These are phyloP conservation scores for Drosophila antonietae DNA, from an alignment of 2,888 invertebrate genomes.

Conservation along the genomic window DNA sequence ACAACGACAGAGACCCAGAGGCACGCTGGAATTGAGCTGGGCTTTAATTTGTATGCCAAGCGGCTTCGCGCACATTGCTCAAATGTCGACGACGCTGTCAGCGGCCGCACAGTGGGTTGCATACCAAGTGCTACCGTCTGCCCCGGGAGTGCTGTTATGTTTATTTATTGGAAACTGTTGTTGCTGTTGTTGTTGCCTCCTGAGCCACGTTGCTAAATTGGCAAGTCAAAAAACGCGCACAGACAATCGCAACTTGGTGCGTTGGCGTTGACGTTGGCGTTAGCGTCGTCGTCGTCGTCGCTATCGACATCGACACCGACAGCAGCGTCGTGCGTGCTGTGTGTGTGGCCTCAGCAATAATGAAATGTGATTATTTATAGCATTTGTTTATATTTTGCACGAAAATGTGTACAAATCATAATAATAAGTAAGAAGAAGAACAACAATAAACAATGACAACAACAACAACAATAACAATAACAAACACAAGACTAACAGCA, in stretches of 20 bases:
- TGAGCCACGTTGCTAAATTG: conserved; percentile 53
- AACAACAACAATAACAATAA: conserved; percentile 24
- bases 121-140: conserved; percentile 61
- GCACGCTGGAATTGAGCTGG: conserved; percentile 22
- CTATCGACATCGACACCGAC: conserved; percentile 6
- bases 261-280: conserved; percentile 23
- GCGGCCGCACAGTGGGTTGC: conserved; percentile 71
- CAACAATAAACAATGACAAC: conserved; percentile 23
- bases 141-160: conserved; percentile 70
- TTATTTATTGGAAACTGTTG: conserved; percentile 66
- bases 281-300: conserved; percentile 6
- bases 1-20: conserved; percentile 13
- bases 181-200: conserved; percentile 12
- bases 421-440: conserved; percentile 32
- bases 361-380: conserved; percentile 70
- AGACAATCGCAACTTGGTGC: conserved; percentile 47
- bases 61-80: conserved; percentile 67
- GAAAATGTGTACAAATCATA: conserved; percentile 51
- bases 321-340: conserved; percentile 27
- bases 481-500: neutral
- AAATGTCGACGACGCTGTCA: conserved; percentile 77
- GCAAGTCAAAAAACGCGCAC: conserved; percentile 50
- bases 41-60: conserved; percentile 69
- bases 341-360: conserved; percentile 62
- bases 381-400: conserved; percentile 77